A percentile compares a stretch with the other conserved stretches of the same genome.
Conservation (phyloP, 1,140 invertebrate species). For the Lucilia cuprina region DNA sequence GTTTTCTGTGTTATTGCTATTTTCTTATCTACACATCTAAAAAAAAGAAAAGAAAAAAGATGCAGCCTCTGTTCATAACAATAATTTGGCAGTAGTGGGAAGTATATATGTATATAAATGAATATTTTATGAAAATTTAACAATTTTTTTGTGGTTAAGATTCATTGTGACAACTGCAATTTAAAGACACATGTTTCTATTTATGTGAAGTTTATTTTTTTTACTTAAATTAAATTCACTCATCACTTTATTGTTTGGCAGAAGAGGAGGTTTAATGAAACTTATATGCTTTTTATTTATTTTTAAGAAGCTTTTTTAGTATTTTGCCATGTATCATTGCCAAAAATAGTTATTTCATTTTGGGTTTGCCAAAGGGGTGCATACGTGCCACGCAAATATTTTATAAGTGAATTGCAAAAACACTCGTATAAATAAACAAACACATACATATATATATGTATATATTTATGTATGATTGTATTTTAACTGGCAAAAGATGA, state of each 20-base stretch:
- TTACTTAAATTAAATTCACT: background rate
- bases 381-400: constrained; percentile 31
- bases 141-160: background rate
- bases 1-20: background rate
- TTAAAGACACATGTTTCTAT: constrained; percentile 21
- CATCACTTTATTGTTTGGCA: background rate
- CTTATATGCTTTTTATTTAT: background rate
- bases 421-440: too few species aligned
- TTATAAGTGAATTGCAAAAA: constrained; percentile 18
- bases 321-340: constrained; percentile 1
- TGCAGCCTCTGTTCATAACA: background rate
- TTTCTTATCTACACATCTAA: background rate
- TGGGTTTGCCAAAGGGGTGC: constrained; percentile 16
- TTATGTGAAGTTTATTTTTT: too few species aligned
- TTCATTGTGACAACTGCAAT: constrained; percentile 23
- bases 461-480: background rate
- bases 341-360: constrained; percentile 21
- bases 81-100: constrained; percentile 7
- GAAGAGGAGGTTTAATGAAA: background rate
- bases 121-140: constrained; percentile 21
- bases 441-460: too few species aligned
- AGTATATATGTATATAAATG: background rate
- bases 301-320: background rate
- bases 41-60: constrained; percentile 5
- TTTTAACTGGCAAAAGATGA: background rate